Percentiles rank a stretch among this genome's conserved stretches.
Conservation (phyloP, 1,140 invertebrate species). For the Adelges cooleyi region DNA sequence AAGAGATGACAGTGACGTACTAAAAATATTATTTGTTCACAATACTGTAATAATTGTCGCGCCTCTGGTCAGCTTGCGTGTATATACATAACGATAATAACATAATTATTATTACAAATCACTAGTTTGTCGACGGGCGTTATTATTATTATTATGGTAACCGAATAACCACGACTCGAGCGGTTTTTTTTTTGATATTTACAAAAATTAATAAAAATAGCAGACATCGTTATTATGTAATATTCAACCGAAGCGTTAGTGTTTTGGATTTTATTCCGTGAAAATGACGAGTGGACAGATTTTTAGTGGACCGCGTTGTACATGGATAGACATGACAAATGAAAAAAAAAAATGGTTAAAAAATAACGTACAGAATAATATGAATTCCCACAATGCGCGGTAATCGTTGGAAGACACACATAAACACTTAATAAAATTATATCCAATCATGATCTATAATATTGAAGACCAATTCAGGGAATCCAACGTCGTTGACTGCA, state of each 20-base stretch:
- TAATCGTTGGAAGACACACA: neutral
- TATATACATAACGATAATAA: no score
- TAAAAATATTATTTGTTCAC: no score
- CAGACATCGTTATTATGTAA: no score
- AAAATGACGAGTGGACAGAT: slow-evolving; percentile 4
- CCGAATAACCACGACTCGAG: no score
- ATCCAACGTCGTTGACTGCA: neutral
- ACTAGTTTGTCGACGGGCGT: no score
- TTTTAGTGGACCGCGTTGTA: neutral
- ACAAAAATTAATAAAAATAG: neutral
- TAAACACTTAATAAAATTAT: neutral
- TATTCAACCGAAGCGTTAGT: neutral
- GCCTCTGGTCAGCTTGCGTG: no score
- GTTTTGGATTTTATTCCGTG: neutral
- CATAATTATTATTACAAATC: no score
- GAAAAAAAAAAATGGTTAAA: neutral
- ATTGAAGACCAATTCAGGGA: neutral
- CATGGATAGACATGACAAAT: neutral
- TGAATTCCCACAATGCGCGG: neutral
- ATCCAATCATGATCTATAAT: slow-evolving; percentile 1
- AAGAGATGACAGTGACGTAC: no score
- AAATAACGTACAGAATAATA: no score
- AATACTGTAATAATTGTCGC: no score
- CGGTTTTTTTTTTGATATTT: no score
- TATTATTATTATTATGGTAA: no score